Base-by-base conservation (phyloP, 2,888 invertebrate species). In the Lepidochrysops patricia region DNA sequence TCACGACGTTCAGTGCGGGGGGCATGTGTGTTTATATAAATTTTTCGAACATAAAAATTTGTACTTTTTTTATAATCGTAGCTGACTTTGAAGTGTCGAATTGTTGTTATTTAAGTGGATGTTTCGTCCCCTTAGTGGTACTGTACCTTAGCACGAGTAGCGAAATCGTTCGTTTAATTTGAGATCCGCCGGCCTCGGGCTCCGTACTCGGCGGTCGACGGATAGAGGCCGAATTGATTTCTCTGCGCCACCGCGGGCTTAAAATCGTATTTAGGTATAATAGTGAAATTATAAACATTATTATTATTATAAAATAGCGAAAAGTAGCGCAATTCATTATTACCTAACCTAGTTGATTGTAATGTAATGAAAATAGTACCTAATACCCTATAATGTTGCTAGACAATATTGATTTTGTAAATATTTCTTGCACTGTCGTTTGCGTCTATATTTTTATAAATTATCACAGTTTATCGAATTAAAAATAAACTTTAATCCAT, bases 311-410 rank as follows among this genome's bases (percentile, higher is more conserved):
- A 68, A 68, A 70, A 83, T 84, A 85, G 85, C 79, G 73, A 77
- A 80, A 76, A 79, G 86, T 88, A 88, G 87, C 75, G 81, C 84
- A 86, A 87, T 87, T 88, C 79, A 84, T 82, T 77, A 76, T 72
- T 76, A 79, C 74, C 72, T 77, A 68, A 83, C 77, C 81, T 88
- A 87, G 87, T 82, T 84, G 81, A 84, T 77, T 84, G 83, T 81
- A 60, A 66, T 67, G 68, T 69, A 79, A 79, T 79, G 69, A 71
- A 72, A 73, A 78, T 80, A 80, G 81, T 82, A 84, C 77, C 80
- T 82, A 79, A 75, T 80, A 80, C 75, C 75, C 80, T 79, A 73
- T 80, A 82, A 82, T 74, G 77, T 83, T 81, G 84, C 84, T 85
- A 84, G 86, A 82, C 81, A 84, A 84, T 86, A 82, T 83, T 79